Base-by-base conservation (phyloP, 2,888 invertebrate genomes). In the Lutraria lutraria region DNA sequence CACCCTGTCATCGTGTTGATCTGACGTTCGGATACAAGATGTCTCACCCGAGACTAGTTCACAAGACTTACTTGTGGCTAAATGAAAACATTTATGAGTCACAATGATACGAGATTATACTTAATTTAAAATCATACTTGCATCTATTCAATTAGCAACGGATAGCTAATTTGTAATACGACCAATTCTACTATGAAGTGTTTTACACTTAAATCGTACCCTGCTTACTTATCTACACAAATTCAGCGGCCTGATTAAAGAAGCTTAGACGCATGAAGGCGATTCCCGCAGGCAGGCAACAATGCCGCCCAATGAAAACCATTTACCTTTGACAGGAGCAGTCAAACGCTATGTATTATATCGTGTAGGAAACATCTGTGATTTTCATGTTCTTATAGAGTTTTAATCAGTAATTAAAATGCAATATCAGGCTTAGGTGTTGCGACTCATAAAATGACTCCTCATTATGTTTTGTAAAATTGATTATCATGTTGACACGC, bases 221-320 rank as follows among this genome's bases (percentile, higher is more conserved):
- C 76, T 76, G 76, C 76, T 19, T 76, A 31, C 76, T 76, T 76
- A 76, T 76, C 76, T 76, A 34, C 34, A 76, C 31, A 19, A 25
- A 76, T 8, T 76, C 76, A 76, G 84, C 34, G n/a, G 34, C 6
- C 52, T 72, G 84, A 72, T 76, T 84, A 84, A 29, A 34, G 19
- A 29, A 76, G 84, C 85, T 85, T 80, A 85, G 54, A 79, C 54
- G 16, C 60, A 79, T 13, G 60, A 79, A 56, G 80, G 80, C 80
- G 80, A 85, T 85, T 80, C 85, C 83, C 63, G 80, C 87, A 63
- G 79, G 56, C 80, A 76, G 21, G 31, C 80, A 12, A 90, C 90
- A 92, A 92, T 87, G 76, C 85, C 60, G 53, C 82, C 88, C 83
- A 90, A 90, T 92, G 83, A 89, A 90, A 89, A 87, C 80, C 87